Evolutionary conservation across 1,140 invertebrate species (phyloP), one percentile per base, ranked within the genome.

Genomic region (Aphaenogaster rudis): DNA sequence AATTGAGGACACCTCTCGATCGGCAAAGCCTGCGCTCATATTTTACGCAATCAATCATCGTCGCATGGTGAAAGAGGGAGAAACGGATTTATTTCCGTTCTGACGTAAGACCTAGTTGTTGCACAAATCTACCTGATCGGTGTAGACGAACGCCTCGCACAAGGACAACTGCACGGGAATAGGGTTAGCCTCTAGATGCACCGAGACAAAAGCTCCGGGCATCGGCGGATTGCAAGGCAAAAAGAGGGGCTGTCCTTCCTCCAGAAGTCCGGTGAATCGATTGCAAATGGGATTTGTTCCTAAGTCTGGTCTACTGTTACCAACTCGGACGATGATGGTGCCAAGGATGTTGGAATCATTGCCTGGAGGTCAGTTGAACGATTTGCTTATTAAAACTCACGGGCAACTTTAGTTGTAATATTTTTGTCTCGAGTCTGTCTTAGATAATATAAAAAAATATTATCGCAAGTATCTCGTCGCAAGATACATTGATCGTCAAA

Each of bases 91-190:
- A 6, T n/a, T 72, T 72, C 33, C n/a, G n/a, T 57, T 33, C 15
- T 36, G 15, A 0, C 39, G 13, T 42, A 52, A 54, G 8, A 64
- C 13, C 13, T 36, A 13, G 59, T 57, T 48, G 15, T 74, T 61
- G 63, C 11, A 67, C 54, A 57, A 54, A 81, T 8, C 9, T 93
- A 97, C 97, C 96, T 99, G 98, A 95, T 99, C 98, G 0, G 98
- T 99, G 93, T 99, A 99, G 15, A 99, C 98, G 93, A 99, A 99
- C 0, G 98, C 98, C 95, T 99, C 98, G 94, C 98, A 99, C n/a
- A 99, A 98, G 0, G 98, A 99, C 4, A 99, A 95, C 67, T 98
- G 97, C 39, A 96, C 96, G 0, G 96, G 96, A 6, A 96, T 96
- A 0, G 28, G 0, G 28, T 97, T 95, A 2, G 95, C 94, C 95